phyloP scores from a whole-genome alignment of 2,888 invertebrate genomes.

The Ypsolopha sequella region DNA sequence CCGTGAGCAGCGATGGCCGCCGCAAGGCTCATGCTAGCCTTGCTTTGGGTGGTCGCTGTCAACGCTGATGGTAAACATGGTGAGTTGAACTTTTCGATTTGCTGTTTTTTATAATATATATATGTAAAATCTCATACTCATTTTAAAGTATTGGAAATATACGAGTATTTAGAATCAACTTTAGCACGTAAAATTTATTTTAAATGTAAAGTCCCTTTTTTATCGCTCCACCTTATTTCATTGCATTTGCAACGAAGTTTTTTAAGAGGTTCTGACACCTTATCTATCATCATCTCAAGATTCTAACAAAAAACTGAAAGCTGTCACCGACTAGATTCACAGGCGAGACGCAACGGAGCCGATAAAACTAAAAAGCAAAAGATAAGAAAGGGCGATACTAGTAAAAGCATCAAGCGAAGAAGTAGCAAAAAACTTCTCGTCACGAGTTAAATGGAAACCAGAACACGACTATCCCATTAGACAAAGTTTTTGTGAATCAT shows the following conservation, averaged over 20 bases:
- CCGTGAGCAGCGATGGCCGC: conserved; percentile 52
- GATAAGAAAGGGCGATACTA: conserved; percentile 33
- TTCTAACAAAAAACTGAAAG: neutral
- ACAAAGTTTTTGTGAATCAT: conserved; percentile 6
- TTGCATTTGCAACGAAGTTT: neutral
- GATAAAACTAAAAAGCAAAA: conserved; percentile 20
- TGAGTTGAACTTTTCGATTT: conserved; percentile 24
- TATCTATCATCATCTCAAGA: neutral
- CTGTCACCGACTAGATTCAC: conserved; percentile 4
- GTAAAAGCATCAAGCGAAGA: conserved; percentile 12
- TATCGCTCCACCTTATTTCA: neutral
- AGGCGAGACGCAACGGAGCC: conserved; percentile 4
- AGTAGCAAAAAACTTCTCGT: conserved; percentile 35
- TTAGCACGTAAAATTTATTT: no score
- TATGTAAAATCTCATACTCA: no score
- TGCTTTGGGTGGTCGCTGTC: conserved; percentile 62
- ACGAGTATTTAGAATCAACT: no score
- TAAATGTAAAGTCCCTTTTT: neutral
- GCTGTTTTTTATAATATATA: neutral
- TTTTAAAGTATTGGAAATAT: no score
- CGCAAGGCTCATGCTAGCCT: conserved; percentile 52
- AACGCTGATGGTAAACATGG: conserved; percentile 53
- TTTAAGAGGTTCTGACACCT: neutral
- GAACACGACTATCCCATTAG: conserved; percentile 45
- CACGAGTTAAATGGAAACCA: conserved; percentile 41